These are phyloP conservation scores for Pongo pygmaeus DNA, from an alignment of 2,113 vertebrate species.

Conservation along the genomic window DNA sequence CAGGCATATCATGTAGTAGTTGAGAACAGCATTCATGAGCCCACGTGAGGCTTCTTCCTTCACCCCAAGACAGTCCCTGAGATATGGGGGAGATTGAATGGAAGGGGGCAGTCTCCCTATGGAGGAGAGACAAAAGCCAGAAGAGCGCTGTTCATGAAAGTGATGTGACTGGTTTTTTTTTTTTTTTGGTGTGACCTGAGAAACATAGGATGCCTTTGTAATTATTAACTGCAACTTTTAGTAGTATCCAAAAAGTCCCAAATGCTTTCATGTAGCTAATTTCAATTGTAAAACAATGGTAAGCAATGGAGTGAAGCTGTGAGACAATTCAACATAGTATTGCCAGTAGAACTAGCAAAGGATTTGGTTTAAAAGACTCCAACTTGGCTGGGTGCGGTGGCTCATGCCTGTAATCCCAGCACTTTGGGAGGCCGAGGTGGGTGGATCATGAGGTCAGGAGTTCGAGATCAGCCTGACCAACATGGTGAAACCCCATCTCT, in stretches of 20 bases:
- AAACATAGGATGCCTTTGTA: background rate
- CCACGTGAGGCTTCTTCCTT: background rate
- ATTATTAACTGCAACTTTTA: background rate
- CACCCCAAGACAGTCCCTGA: background rate
- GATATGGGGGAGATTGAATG: accelerated
- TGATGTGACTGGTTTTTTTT: background rate
- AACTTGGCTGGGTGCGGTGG: no score
- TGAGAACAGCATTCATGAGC: background rate
- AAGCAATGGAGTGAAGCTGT: background rate
- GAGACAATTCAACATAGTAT: background rate
- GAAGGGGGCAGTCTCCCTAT: background rate
- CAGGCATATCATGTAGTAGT: background rate
- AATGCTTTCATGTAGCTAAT: background rate
- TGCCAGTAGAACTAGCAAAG: background rate
- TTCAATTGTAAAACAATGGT: background rate
- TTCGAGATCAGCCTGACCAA: no score
- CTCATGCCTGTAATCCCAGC: no score
- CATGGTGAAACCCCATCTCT: no score
- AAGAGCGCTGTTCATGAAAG: background rate
- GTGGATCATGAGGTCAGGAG: no score
- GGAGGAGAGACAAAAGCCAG: background rate
- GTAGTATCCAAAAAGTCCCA: background rate
- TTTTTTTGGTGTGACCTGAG: background rate
- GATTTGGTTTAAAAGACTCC: background rate
- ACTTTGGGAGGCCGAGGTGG: no score